Conservation (phyloP, 1,140 invertebrate species). For the Whitmania pigra region DNA sequence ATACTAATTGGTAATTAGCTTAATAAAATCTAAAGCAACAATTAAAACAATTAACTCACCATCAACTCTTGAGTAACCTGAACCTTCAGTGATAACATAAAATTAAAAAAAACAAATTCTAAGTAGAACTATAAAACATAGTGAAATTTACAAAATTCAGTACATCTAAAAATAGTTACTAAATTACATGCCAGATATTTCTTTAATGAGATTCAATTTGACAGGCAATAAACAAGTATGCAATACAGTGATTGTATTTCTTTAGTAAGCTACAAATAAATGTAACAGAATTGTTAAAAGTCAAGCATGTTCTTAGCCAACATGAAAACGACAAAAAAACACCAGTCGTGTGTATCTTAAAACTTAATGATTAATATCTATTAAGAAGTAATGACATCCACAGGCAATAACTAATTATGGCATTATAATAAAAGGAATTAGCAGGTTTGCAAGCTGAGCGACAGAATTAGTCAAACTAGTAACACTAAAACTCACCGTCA, state of each 20-base stretch:
- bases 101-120: background rate
- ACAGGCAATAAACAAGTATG: background rate
- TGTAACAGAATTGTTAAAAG: background rate
- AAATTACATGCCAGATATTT: too few relatives aligned
- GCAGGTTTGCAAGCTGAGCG: background rate
- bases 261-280: background rate
- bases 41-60: background rate
- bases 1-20: too few relatives aligned
- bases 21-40: background rate
- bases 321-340: too few relatives aligned
- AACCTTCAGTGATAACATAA: background rate
- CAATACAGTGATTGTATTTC: background rate
- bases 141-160: background rate
- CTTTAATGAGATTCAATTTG: background rate
- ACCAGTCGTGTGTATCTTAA: too few relatives aligned
- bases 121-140: background rate
- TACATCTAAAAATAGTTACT: background rate
- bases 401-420: background rate
- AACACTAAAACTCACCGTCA: background rate
- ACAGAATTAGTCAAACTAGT: background rate
- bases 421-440: background rate
- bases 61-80: slow-evolving; percentile 10
- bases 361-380: background rate
- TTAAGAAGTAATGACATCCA: background rate
- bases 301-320: background rate